Evolutionary conservation across 2,113 vertebrate species (phyloP), one percentile per base, ranked within the genome.

Genomic region (Nothobranchius kuhntae): DNA sequence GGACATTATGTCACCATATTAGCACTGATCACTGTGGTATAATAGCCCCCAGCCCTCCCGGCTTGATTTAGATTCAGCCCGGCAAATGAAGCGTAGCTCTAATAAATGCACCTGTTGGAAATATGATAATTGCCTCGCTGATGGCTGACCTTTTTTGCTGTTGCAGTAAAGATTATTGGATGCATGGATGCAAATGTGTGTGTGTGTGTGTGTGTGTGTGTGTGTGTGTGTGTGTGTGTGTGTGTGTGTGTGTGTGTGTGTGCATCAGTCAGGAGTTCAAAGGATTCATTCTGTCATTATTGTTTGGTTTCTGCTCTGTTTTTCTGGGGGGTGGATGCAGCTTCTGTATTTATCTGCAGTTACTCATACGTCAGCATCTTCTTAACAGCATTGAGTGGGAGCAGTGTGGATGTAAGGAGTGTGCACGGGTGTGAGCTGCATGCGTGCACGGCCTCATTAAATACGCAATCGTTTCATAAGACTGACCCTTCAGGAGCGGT

Each of bases 311-410:
- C 77, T 67, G 57, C 64, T 76, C 55, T 17, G 60, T 68, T 36
- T 66, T 71, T 71, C 60, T 73, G 68, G 72, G 65, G 59, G 58
- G 60, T 61, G 80, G 65, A 64, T 79, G 77, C 63, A 71, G 82
- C 71, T 81, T 81, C 75, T 83, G 53, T 73, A 77, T 91, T 85
- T 84, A 85, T 80, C 75, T 65, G 65, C 82, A 83, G 77, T 89
- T 89, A 87, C 78, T 89, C 86, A 81, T 75, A 86, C 81, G 83
- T 88, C 82, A 85, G 83, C 85, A 85, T 86, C 73, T 87, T 89
- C 87, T 87, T 77, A 82, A 78, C 78, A 66, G 68, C 74, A 68
- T 58, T 76, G 88, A 89, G 88, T 91, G 78, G 85, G 84, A 88
- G 76, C 67, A 45, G 56, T 52, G 66, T 71, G 73, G 38, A 42